Conservation (phyloP, 2,888 invertebrate species). For the Drosophila algonquin region DNA sequence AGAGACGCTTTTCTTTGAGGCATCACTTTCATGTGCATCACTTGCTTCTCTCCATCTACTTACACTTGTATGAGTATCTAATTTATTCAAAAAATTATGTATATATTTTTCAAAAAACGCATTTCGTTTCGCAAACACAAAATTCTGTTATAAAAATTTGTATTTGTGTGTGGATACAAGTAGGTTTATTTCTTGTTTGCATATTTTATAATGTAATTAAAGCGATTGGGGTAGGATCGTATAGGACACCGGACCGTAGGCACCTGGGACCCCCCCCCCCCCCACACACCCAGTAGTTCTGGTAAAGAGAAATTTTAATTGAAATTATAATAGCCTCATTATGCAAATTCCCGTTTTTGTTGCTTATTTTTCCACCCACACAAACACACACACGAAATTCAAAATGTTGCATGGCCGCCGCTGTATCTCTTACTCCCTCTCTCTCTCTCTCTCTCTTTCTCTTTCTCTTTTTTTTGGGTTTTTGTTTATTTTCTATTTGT, state of each 20-base stretch:
- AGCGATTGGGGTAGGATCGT: slow-evolving; percentile 26
- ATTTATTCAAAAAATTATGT: background rate
- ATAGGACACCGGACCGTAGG: slow-evolving; percentile 14
- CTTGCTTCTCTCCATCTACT: no score
- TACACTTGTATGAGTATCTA: no score
- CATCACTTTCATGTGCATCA: background rate
- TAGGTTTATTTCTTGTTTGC: slow-evolving; percentile 28
- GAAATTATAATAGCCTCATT: slow-evolving; percentile 78
- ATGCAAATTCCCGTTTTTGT: slow-evolving; percentile 65
- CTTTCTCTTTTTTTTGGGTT: background rate
- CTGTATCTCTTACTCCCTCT: background rate
- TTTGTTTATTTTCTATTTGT: slow-evolving; percentile 55
- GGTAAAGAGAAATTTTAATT: slow-evolving; percentile 64
- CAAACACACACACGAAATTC: slow-evolving; percentile 30
- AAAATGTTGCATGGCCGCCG: slow-evolving; percentile 11
- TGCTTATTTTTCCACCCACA: slow-evolving; percentile 49
- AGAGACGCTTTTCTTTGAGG: background rate
- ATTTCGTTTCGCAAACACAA: background rate
- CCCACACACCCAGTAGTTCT: slow-evolving; percentile 18
- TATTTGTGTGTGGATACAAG: background rate
- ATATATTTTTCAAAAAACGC: background rate
- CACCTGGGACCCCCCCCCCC: slow-evolving; percentile 14
- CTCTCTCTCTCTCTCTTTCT: background rate
- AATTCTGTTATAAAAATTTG: background rate
- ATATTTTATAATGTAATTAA: slow-evolving; percentile 64